A percentile compares a stretch with the other conserved stretches of the same genome.
Conservation (phyloP, 2,888 invertebrate species). For the Cheiracanthium punctorium region DNA sequence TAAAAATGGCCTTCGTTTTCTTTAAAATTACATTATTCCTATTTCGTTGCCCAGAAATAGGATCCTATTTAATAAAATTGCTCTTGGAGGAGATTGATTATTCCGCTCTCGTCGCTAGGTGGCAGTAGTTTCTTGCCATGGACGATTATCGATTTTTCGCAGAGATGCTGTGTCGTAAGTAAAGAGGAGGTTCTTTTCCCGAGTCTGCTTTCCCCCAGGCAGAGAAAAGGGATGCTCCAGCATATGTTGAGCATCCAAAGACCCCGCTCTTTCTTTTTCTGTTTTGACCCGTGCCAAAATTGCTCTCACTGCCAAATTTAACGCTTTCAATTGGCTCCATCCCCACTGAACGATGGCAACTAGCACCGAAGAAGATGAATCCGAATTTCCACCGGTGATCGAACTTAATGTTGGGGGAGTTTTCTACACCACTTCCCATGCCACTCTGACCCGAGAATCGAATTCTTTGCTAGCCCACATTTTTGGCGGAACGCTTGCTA, state of each 20-base stretch:
- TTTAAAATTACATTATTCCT: no score
- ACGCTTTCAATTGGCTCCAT: background rate
- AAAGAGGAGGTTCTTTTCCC: conserved; percentile 36
- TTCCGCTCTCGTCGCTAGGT: conserved; percentile 39
- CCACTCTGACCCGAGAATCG: conserved; percentile 87
- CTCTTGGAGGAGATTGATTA: no score
- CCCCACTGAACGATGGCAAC: conserved; percentile 31
- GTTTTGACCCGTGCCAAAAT: background rate
- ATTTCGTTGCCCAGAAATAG: no score
- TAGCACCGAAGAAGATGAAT: conserved; percentile 39
- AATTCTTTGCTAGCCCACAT: conserved; percentile 86
- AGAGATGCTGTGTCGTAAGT: conserved; percentile 37
- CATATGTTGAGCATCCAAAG: conserved; percentile 54
- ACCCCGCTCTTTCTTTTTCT: background rate
- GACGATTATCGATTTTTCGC: conserved; percentile 46
- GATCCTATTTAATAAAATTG: no score
- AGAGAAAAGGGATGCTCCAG: conserved; percentile 39
- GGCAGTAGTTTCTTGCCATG: conserved; percentile 21
- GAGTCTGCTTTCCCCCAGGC: conserved; percentile 25
- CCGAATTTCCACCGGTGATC: conserved; percentile 77
- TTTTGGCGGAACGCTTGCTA: conserved; percentile 80
- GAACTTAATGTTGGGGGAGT: conserved; percentile 98
- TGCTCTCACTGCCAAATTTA: background rate
- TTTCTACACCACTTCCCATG: conserved; percentile 91
- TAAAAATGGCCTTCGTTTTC: no score